Conservation (phyloP, 2,888 invertebrate genomes). For the Diarsia rubi region DNA sequence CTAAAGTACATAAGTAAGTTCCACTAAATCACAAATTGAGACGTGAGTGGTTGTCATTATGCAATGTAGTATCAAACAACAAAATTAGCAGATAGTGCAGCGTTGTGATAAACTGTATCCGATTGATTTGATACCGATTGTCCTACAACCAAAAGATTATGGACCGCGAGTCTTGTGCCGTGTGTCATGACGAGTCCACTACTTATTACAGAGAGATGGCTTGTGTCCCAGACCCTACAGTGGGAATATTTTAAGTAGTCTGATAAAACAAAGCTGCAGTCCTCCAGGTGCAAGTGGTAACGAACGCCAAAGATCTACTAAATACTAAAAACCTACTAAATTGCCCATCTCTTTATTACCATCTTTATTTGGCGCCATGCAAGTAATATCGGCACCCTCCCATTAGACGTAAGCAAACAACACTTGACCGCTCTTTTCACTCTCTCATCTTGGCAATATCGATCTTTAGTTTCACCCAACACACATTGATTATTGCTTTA, state of each 20-base stretch:
- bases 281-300: not conserved
- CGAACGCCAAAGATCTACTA: not conserved
- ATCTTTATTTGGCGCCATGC: conserved; percentile 30
- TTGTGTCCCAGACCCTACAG: not conserved
- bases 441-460: conserved; percentile 65
- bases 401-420: conserved; percentile 76
- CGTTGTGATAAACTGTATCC: not conserved
- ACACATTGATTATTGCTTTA: not conserved
- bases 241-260: not conserved
- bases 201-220: not conserved
- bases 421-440: conserved; percentile 74
- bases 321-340: conserved; percentile 13
- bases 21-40: not conserved
- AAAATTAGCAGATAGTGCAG: not conserved
- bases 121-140: not conserved
- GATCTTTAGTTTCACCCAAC: conserved; percentile 65
- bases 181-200: not conserved
- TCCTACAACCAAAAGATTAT: not conserved
- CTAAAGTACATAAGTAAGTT: too few species aligned
- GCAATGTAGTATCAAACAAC: not conserved
- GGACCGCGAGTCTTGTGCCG: not conserved
- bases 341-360: conserved; percentile 12
- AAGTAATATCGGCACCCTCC: conserved; percentile 74
- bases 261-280: not conserved
- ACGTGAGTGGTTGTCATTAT: not conserved